A percentile compares a stretch with the other conserved stretches of the same genome.
phyloP scores from a whole-genome alignment of 1,140 invertebrate species.

The Whitmania pigra region DNA sequence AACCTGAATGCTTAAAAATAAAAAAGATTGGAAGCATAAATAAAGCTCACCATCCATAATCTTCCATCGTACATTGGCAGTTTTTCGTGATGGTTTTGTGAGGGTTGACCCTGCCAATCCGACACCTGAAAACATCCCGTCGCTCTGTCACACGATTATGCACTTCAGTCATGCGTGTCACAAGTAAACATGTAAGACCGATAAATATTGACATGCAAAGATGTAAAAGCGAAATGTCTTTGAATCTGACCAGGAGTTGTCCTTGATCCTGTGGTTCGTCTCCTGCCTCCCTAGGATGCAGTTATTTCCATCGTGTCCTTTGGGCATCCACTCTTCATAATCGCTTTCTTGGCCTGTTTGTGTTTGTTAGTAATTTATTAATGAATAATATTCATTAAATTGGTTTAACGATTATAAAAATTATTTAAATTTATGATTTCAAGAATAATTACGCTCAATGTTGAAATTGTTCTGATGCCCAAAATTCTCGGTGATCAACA shows the following conservation, averaged over 20 bases:
- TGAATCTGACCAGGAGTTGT: too few species aligned
- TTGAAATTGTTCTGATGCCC: not conserved
- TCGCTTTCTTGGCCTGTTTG: slow-evolving; percentile 31
- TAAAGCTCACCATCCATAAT: too few species aligned
- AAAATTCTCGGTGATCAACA: not conserved
- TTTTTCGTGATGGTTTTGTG: too few species aligned
- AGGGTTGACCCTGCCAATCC: not conserved
- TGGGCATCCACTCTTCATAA: slow-evolving; percentile 35
- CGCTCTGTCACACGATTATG: not conserved
- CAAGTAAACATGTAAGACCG: too few species aligned
- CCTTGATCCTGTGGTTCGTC: too few species aligned
- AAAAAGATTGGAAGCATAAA: too few species aligned
- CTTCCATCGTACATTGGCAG: too few species aligned
- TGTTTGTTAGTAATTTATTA: slow-evolving; percentile 18
- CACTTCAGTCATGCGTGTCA: too few species aligned
- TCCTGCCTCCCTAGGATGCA: too few species aligned
- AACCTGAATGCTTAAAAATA: too few species aligned
- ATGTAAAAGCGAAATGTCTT: too few species aligned
- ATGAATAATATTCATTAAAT: not conserved
- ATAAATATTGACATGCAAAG: too few species aligned
- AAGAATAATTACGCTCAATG: not conserved
- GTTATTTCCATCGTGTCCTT: not conserved
- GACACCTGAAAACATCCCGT: not conserved
- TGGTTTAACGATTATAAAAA: not conserved
- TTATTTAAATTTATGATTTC: not conserved